Conservation (phyloP, 2,113 vertebrate species). For the Theristicus caerulescens region DNA sequence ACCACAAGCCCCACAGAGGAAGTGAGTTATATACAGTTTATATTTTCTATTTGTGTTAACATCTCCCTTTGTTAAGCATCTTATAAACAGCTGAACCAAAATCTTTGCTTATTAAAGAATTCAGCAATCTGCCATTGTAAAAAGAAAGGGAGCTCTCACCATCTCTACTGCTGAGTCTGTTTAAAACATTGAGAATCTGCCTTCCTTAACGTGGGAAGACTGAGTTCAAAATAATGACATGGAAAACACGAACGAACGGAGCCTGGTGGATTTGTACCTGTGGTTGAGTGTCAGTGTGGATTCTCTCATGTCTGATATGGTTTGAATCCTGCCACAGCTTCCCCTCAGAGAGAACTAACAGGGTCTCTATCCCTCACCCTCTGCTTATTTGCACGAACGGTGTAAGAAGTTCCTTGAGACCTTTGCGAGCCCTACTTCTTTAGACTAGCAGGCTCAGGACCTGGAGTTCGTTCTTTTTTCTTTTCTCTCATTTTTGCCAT, state of each 20-base stretch:
- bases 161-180: not conserved
- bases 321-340: not conserved
- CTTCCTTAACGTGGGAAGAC: not conserved
- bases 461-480: not conserved
- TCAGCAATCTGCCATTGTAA: not conserved
- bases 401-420: not conserved
- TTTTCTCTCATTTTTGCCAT: not conserved
- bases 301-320: not conserved
- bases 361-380: not conserved
- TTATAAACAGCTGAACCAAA: not conserved
- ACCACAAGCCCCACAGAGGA: not conserved
- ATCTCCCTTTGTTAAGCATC: not conserved
- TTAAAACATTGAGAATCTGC: not conserved
- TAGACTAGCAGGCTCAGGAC: not conserved
- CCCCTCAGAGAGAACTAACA: not conserved
- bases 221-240: not conserved
- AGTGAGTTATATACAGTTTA: not conserved
- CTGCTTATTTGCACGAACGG: not conserved
- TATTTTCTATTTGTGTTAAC: not conserved
- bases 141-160: not conserved
- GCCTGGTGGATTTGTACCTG: not conserved
- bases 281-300: not conserved
- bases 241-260: not conserved
- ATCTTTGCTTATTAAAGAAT: not conserved
- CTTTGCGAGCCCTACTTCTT: not conserved